Conservation (phyloP, 2,888 invertebrate species). For the Drosophila affinis region DNA sequence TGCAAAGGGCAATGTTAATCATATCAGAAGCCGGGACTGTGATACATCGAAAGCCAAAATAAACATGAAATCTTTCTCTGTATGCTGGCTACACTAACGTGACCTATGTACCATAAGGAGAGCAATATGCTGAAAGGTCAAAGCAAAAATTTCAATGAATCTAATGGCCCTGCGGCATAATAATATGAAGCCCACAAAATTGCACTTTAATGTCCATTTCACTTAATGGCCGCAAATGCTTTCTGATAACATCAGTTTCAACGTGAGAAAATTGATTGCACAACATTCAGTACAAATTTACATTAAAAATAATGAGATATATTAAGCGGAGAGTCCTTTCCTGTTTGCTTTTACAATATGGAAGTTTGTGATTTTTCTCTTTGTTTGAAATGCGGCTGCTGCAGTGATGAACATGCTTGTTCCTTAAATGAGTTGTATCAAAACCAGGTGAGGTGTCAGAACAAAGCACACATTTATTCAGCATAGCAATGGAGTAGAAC, state of each 20-base stretch:
- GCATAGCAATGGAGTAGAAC: no score
- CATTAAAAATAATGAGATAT: slow-evolving; percentile 22
- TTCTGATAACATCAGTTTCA: slow-evolving; percentile 71
- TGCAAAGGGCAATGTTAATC: slow-evolving; percentile 53
- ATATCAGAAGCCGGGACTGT: slow-evolving; percentile 42
- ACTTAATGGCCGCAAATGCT: slow-evolving; percentile 72
- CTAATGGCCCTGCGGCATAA: slow-evolving; percentile 57
- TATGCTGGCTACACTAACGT: no score
- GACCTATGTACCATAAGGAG: neutral
- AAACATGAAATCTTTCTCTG: slow-evolving; percentile 9
- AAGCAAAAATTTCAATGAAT: slow-evolving; percentile 66
- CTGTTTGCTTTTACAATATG: neutral
- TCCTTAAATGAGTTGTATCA: no score
- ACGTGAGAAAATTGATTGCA: slow-evolving; percentile 40
- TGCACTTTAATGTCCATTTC: slow-evolving; percentile 64
- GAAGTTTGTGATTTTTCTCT: no score
- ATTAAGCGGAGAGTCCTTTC: no score
- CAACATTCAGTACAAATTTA: slow-evolving; percentile 36
- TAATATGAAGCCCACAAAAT: slow-evolving; percentile 63
- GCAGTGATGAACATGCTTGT: no score
- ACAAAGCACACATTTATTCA: no score
- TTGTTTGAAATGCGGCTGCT: no score
- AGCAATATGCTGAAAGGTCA: slow-evolving; percentile 9
- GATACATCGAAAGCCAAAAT: slow-evolving; percentile 56
- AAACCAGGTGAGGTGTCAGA: no score